Evolutionary conservation across 2,888 invertebrate genomes (phyloP), one percentile per base, ranked within the genome.

Genomic region (Herminia tarsipennalis): DNA sequence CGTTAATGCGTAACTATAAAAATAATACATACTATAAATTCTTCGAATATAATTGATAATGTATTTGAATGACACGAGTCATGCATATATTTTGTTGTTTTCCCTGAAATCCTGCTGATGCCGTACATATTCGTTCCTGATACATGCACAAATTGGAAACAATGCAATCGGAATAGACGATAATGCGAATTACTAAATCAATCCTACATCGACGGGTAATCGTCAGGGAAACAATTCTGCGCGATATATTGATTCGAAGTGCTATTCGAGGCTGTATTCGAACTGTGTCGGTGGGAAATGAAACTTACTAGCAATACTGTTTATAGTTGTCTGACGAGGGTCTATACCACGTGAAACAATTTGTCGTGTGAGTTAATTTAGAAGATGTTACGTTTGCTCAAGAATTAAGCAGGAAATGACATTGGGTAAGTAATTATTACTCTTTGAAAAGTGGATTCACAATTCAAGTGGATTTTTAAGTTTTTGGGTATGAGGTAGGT

Each of bases 261-360:
- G 39, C 38, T 17, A 9, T 27, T 17, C 41, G 47, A 49, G 52
- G 47, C 50, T 53, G 37, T 40, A 53, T 58, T 65, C 46, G 38
- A 49, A 54, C 52, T 47, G 47, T 47, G 51, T 39, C 63, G 52
- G 51, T 52, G 39, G 70, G 65, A 67, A 70, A 70, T 66, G 56
- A 61, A 66, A 57, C 58, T 62, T 62, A 57, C 46, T 32, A 48
- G 44, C 24, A 56, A 44, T 53, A 46, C 49, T 59, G 44, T 70
- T 69, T 70, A 62, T 63, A 63, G 53, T 51, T 41, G 43, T 34
- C 55, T 76, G 75, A 83, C 76, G 69, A 81, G 82, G 83, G 84
- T 83, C 70, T 78, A 75, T 80, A 78, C 76, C 79, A 76, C 80
- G 81, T 81, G 70, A 81, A 83, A 81, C 81, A 84, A 85, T 85